phyloP scores from a whole-genome alignment of 2,888 invertebrate genomes.

The Drosophila bunnanda region DNA sequence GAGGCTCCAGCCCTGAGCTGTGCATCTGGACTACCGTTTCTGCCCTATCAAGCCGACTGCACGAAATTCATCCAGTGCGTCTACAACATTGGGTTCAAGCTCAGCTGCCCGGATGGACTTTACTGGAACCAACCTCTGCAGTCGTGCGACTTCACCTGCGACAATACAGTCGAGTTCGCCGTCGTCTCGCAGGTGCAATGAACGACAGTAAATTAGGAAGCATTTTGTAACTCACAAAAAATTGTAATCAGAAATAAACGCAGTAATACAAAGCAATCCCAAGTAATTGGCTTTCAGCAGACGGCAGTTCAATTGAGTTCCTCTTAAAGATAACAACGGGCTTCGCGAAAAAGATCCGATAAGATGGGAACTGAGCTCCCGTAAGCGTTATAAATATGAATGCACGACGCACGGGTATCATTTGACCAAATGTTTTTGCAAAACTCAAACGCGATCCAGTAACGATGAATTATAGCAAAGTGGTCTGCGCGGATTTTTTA shows the following conservation, averaged over 20 bases:
- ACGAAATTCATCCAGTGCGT: slow-evolving; percentile 40
- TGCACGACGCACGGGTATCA: slow-evolving; percentile 24
- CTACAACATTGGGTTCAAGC: slow-evolving; percentile 18
- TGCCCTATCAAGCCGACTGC: slow-evolving; percentile 36
- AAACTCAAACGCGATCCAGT: slow-evolving; percentile 18
- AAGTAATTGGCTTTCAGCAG: slow-evolving; percentile 31
- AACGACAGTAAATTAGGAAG: slow-evolving; percentile 15
- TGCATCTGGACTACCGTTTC: slow-evolving; percentile 10
- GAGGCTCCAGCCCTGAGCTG: slow-evolving; percentile 13
- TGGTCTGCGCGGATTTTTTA: neutral
- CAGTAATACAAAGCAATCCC: slow-evolving; percentile 20
- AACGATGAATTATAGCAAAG: slow-evolving; percentile 1
- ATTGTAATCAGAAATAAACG: slow-evolving; percentile 9
- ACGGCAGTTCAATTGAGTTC: slow-evolving; percentile 20
- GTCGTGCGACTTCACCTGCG: slow-evolving; percentile 35
- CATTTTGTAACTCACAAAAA: slow-evolving; percentile 26
- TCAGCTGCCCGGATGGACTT: slow-evolving; percentile 31
- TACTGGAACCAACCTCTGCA: slow-evolving; percentile 35
- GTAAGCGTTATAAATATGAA: slow-evolving; percentile 30
- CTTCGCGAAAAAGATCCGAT: slow-evolving; percentile 29
- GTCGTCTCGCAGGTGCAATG: slow-evolving; percentile 17
- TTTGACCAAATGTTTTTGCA: slow-evolving; percentile 15
- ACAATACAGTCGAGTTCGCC: neutral
- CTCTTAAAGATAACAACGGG: slow-evolving; percentile 39
- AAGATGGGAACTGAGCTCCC: slow-evolving; percentile 29